Conservation (phyloP, 2,113 vertebrate species). For the Pelecanoides urinatrix region DNA sequence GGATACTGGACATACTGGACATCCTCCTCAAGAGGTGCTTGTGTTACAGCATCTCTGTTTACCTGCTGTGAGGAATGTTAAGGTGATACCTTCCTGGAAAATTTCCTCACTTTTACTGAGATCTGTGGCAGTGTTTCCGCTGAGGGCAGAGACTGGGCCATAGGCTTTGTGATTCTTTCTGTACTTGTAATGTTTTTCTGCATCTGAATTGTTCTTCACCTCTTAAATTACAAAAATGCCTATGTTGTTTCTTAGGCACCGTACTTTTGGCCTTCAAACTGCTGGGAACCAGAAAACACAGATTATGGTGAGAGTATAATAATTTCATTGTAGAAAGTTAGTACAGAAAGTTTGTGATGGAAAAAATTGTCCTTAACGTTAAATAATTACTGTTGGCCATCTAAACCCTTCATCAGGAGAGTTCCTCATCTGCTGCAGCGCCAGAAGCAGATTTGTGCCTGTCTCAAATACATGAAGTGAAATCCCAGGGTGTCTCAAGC, state of each 20-base stretch:
- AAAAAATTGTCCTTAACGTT: not conserved
- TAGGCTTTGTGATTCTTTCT: not conserved
- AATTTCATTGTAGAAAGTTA: not conserved
- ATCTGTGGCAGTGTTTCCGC: not conserved
- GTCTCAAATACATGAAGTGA: not conserved
- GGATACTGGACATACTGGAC: not conserved
- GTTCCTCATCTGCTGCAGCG: not conserved
- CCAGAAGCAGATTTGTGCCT: not conserved
- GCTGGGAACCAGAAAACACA: conserved; percentile 97
- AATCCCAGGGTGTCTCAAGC: not conserved
- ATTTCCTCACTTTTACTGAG: not conserved
- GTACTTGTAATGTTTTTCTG: not conserved
- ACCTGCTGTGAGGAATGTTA: not conserved
- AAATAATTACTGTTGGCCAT: not conserved
- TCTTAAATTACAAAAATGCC: not conserved
- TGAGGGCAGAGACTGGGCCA: not conserved
- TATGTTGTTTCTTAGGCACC: conserved; percentile 83
- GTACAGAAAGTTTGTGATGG: not conserved
- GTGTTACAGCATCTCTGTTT: not conserved
- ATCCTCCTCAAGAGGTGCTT: not conserved
- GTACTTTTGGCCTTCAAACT: conserved; percentile 97
- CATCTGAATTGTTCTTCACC: not conserved
- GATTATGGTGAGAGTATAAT: conserved; percentile 87
- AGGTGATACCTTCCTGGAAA: not conserved
- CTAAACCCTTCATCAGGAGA: not conserved